Conservation (phyloP, 2,113 vertebrate species). For the Heterotis niloticus region DNA sequence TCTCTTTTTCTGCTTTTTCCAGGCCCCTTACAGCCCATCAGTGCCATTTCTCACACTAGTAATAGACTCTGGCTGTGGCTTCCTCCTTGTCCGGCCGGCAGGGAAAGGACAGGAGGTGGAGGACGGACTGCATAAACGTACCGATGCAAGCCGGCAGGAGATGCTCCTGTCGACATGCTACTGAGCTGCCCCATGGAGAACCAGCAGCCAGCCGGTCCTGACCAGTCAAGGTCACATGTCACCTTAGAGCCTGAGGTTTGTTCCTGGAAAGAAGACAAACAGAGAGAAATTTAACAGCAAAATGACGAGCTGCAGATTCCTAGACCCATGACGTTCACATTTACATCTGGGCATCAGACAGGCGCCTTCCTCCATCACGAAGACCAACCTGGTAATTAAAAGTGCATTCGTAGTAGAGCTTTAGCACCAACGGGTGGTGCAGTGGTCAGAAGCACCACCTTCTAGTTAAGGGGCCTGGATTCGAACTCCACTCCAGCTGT, state of each 20-base stretch:
- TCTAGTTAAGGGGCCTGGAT: no score
- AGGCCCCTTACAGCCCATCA: constrained; percentile 7
- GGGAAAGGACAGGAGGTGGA: background rate
- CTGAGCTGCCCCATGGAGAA: background rate
- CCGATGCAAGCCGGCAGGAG: background rate
- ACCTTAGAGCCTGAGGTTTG: no score
- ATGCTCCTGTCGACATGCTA: background rate
- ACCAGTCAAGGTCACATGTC: no score
- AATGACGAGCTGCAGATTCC: no score
- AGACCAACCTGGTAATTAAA: background rate
- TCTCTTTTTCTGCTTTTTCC: constrained; percentile 18
- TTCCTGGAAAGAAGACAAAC: no score
- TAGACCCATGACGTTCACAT: background rate
- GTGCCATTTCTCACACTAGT: constrained; percentile 18
- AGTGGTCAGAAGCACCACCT: no score
- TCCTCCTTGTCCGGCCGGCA: background rate
- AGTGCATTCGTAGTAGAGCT: background rate
- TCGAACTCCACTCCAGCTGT: no score
- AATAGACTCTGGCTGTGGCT: constrained; percentile 1
- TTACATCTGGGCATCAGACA: background rate
- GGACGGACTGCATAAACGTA: background rate
- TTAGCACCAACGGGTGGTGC: background rate
- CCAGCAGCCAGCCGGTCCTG: background rate
- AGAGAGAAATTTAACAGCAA: no score
- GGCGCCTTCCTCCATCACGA: background rate